phyloP scores from a whole-genome alignment of 2,888 invertebrate species.

The Orthosia incerta region DNA sequence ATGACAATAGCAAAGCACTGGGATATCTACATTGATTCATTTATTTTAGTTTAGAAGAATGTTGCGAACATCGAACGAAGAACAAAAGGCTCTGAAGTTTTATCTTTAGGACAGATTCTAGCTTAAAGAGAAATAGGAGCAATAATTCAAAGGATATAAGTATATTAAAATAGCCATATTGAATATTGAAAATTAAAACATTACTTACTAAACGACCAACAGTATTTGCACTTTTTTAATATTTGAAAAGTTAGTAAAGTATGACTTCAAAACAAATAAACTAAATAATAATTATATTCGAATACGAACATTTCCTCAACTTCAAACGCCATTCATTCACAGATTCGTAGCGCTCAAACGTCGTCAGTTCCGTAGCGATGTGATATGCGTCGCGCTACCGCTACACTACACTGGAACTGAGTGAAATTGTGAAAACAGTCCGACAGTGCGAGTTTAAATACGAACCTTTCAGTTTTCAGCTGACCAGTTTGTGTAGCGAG shows the following conservation, averaged over 20 bases:
- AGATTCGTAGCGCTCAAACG: conserved; percentile 12
- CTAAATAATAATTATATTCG: no score
- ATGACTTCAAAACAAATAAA: no score
- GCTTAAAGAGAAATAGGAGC: background rate
- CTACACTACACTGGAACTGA: no score
- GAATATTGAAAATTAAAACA: no score
- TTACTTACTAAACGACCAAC: no score
- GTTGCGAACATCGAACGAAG: background rate
- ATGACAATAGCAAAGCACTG: background rate
- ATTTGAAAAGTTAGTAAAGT: no score
- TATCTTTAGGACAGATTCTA: background rate
- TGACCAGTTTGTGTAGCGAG: conserved; percentile 70
- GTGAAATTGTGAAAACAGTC: conserved; percentile 58
- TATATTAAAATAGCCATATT: no score
- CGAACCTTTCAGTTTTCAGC: conserved; percentile 79
- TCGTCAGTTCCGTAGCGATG: conserved; percentile 5
- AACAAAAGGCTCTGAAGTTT: background rate
- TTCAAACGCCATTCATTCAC: conserved; percentile 8
- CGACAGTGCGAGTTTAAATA: conserved; percentile 54
- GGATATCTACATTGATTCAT: background rate
- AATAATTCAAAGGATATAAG: background rate
- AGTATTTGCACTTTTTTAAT: no score
- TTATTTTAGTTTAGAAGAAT: background rate
- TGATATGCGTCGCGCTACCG: conserved; percentile 58
- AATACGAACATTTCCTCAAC: background rate